Percentiles rank a stretch among this genome's conserved stretches.
Conservation (phyloP, 2,888 invertebrate species). For the Sepiola atlantica region DNA sequence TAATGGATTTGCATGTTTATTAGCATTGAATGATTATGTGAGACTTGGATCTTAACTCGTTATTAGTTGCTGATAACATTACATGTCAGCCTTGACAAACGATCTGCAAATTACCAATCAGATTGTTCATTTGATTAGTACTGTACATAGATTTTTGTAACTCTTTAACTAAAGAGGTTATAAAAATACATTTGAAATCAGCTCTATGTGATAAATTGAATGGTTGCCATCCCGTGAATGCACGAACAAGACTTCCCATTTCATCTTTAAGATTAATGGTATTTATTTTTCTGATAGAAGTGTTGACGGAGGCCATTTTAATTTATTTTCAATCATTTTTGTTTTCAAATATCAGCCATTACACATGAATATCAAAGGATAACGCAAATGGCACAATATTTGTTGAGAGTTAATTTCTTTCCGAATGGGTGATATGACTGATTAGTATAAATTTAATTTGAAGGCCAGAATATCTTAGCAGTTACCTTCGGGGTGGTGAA, state of each 20-base stretch:
- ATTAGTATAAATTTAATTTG: no score
- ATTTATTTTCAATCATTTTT: background rate
- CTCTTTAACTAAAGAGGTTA: background rate
- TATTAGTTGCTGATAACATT: constrained; percentile 4
- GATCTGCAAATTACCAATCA: background rate
- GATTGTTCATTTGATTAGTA: background rate
- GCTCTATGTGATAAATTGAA: background rate
- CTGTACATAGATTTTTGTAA: background rate
- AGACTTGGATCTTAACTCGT: background rate
- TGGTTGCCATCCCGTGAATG: background rate
- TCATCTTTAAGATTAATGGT: background rate
- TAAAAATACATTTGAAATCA: background rate
- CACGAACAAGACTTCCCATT: background rate
- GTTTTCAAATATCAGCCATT: background rate
- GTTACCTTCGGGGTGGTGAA: no score
- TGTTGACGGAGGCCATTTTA: background rate
- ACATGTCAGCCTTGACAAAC: background rate
- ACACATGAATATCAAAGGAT: background rate
- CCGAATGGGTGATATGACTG: no score
- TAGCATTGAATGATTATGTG: background rate
- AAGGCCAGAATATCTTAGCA: no score
- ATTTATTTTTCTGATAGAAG: background rate
- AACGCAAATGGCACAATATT: background rate
- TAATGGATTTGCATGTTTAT: background rate
- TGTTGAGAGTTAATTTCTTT: no score